Conservation (phyloP, 2,113 vertebrate genomes). For the Centropus unirufus region DNA sequence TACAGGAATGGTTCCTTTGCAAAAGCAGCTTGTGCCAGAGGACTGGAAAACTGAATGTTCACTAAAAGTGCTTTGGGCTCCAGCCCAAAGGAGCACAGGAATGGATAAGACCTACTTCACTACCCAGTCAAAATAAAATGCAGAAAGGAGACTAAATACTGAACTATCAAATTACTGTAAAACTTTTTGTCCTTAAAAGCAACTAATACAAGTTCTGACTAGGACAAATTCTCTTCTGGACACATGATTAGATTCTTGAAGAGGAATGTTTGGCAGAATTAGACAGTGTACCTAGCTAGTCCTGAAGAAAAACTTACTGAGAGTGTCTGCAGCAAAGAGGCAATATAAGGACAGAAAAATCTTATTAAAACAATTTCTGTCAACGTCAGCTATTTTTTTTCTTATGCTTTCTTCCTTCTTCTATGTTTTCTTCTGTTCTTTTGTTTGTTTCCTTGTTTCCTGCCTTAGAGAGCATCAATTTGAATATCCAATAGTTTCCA, state of each 20-base stretch:
- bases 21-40: not conserved
- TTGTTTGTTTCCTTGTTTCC: not conserved
- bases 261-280: not conserved
- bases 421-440: not conserved
- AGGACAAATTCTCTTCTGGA: rapidly evolving
- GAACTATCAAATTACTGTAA: not conserved
- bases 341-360: not conserved
- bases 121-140: not conserved
- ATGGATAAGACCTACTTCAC: not conserved
- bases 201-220: not conserved
- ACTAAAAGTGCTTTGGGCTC: too few species aligned
- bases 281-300: not conserved
- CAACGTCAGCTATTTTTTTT: not conserved
- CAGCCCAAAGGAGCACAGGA: not conserved
- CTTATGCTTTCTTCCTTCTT: not conserved
- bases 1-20: not conserved
- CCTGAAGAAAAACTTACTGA: not conserved
- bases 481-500: not conserved
- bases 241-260: not conserved
- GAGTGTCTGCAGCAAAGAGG: not conserved
- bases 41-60: not conserved
- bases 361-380: not conserved
- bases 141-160: not conserved
- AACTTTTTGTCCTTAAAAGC: not conserved
- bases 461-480: not conserved